phyloP scores from a whole-genome alignment of 2,113 vertebrate species.

The Argyrosomus japonicus region DNA sequence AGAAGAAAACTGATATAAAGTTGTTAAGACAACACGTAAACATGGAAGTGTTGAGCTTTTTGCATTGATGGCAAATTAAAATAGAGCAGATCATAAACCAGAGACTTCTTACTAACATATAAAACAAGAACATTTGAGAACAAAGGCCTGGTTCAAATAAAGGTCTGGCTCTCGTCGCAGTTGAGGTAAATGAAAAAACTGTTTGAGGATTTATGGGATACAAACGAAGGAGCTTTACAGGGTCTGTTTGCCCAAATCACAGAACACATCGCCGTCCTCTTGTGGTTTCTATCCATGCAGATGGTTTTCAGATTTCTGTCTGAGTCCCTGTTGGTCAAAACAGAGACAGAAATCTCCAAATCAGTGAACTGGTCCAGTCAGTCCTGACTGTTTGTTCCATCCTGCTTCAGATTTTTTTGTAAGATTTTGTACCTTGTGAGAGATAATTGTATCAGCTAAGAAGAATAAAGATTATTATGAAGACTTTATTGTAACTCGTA shows the following conservation, averaged over 20 bases:
- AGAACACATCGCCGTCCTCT: neutral
- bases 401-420: neutral
- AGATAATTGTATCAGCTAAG: neutral
- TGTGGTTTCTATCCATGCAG: neutral
- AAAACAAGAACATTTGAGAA: neutral
- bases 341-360: neutral
- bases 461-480: slow-evolving; percentile 41
- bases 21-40: too few relatives aligned
- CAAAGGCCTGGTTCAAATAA: too few relatives aligned
- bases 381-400: neutral
- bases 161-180: neutral
- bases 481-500: neutral
- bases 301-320: too few relatives aligned
- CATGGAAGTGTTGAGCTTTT: too few relatives aligned
- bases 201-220: neutral
- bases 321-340: neutral
- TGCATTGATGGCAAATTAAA: too few relatives aligned
- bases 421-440: slow-evolving; percentile 17
- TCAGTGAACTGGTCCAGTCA: neutral
- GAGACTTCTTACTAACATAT: neutral
- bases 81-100: too few relatives aligned
- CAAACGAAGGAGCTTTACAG: too few relatives aligned
- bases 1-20: too few relatives aligned
- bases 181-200: neutral
- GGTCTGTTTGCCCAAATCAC: neutral